Evolutionary conservation across 37 sponge, comb jelly and placozoan species (phyloP), one percentile per base, ranked within the genome.

Genomic region (Chondrilla cf. caribensis): DNA sequence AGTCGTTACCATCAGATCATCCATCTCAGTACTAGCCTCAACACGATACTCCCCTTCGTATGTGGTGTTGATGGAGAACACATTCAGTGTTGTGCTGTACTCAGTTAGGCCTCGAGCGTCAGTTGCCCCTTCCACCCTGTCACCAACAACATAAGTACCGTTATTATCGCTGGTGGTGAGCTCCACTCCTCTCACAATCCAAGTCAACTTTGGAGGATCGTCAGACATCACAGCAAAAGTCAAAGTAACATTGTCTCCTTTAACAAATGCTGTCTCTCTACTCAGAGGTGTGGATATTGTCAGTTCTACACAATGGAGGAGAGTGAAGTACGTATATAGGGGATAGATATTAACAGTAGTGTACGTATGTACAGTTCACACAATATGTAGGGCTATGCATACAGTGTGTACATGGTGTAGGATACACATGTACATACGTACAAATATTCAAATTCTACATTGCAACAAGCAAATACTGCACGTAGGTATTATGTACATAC

Each of bases 201-300:
- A 73, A 1, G 21, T 42, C 44, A 73, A 4, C 0, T 36, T 60
- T 19, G 64, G 25, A 39, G 88, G 84, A n/a, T 79, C 68, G 64
- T 88, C 88, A 44, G 84, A 78, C 19, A 19, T 43, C 71, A 88
- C 84, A 55, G 0, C 38, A 3, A 68, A 70, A 36, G 29, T 51
- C 0, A 80, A 33, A 4, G 36, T 47, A 0, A 25, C 62, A 40
- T 73, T 39, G 76, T 73, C 44, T 36, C 76, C 76, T 40, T 38
- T n/a, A n/a, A 73, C 24, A 73, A 73, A 73, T 73, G 76, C 17
- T 39, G 76, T 73, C 44, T 73, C 76, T 21, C 43, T 73, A 19
- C 8, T 2, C 41, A 73, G 24, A 42, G 43, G 43, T 22, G 1
- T 19, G 11, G 22, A 3, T 0, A 73, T 9, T 15, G 31, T n/a